Evolutionary conservation across 2,113 vertebrate species (phyloP).

Genomic region (Australoheros scitulus): DNA sequence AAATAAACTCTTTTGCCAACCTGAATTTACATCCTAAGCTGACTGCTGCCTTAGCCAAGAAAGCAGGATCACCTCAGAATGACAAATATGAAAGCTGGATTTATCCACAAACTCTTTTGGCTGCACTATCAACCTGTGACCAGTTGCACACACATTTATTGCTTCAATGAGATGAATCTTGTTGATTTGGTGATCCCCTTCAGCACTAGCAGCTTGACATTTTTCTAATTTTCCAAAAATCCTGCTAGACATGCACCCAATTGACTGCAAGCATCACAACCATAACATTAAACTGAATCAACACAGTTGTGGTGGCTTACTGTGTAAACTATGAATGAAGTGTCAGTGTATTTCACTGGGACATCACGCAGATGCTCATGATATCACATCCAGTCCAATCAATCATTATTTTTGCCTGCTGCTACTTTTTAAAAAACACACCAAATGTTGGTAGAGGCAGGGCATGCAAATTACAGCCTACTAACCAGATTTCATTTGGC

Average conservation of each 20-base stretch:
- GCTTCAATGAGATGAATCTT: background rate
- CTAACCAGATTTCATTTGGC: conserved; percentile 42
- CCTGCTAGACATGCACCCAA: background rate
- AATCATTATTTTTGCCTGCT: background rate
- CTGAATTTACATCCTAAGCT: background rate
- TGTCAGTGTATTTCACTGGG: background rate
- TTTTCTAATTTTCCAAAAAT: background rate
- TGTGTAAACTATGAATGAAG: background rate
- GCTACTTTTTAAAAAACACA: background rate
- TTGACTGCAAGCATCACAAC: background rate
- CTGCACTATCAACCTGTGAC: background rate
- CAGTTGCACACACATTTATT: background rate
- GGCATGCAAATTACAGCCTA: background rate
- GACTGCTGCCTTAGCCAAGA: background rate
- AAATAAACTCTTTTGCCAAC: conserved; percentile 5
- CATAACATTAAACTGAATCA: background rate
- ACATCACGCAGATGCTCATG: background rate
- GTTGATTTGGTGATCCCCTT: background rate
- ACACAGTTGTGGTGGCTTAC: background rate
- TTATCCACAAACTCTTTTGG: background rate
- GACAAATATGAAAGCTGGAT: background rate
- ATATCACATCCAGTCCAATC: background rate
- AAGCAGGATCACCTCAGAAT: background rate
- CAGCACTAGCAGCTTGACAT: background rate
- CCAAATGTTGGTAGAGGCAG: conserved; percentile 1